These are phyloP conservation scores for Propithecus coquereli DNA, from an alignment of 2,113 vertebrate genomes.

Conservation along the genomic window DNA sequence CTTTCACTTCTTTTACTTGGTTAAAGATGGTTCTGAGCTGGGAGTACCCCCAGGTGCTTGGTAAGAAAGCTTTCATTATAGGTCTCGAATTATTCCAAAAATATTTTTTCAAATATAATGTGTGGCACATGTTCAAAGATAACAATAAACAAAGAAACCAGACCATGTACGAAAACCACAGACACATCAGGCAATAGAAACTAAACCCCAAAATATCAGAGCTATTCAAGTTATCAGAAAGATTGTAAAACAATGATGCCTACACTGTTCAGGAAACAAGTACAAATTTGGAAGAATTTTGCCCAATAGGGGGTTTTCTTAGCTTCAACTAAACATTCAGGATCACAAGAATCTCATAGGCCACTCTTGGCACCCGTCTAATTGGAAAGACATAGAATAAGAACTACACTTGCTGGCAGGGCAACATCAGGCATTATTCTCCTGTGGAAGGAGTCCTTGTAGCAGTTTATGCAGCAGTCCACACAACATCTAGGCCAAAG, in stretches of 20 bases:
- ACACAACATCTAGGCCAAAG: not conserved
- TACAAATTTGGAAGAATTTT: not conserved
- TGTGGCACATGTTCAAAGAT: not conserved
- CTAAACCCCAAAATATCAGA: not conserved
- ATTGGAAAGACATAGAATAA: not conserved
- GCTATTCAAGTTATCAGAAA: not conserved
- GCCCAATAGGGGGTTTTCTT: not conserved
- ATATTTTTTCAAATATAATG: not conserved
- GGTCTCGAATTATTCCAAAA: not conserved
- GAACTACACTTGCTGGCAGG: not conserved
- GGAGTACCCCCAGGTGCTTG: not conserved
- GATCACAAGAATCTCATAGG: not conserved
- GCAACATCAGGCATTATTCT: not conserved
- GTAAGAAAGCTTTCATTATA: not conserved
- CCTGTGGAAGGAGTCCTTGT: not conserved
- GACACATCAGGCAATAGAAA: not conserved
- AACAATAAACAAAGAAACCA: not conserved
- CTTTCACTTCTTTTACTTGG: not conserved
- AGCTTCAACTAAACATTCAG: not conserved
- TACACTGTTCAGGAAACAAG: not conserved
- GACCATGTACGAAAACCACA: not conserved
- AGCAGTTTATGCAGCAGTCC: not conserved
- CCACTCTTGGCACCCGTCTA: not conserved
- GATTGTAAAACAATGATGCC: not conserved
- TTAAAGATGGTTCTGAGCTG: not conserved